Percentiles rank a stretch among this genome's conserved stretches.
Evolutionary conservation across 2,888 invertebrate species (phyloP).

Genomic region (Anorthoa munda): DNA sequence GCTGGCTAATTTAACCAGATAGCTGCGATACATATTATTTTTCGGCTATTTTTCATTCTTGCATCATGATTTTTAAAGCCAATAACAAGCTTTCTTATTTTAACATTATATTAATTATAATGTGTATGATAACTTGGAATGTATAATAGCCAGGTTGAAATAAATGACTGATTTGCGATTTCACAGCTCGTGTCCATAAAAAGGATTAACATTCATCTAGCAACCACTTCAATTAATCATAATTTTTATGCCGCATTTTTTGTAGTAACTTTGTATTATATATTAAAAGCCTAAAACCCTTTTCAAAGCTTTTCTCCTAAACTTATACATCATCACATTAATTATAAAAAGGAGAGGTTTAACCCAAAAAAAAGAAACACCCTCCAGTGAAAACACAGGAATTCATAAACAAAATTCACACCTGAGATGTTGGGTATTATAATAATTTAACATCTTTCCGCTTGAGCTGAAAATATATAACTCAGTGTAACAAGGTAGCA

Average conservation of each 20-base stretch:
- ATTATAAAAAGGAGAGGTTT: slow-evolving; percentile 40
- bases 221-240: neutral
- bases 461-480: slow-evolving; percentile 73
- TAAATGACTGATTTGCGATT: neutral
- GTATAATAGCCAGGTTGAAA: neutral
- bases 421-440: slow-evolving; percentile 76
- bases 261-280: slow-evolving; percentile 10
- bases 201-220: neutral
- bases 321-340: slow-evolving; percentile 36
- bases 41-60: too few relatives aligned
- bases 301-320: slow-evolving; percentile 25
- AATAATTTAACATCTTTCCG: slow-evolving; percentile 76
- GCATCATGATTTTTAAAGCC: too few relatives aligned
- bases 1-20: too few relatives aligned
- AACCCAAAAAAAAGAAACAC: slow-evolving; percentile 44
- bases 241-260: neutral
- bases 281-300: slow-evolving; percentile 26
- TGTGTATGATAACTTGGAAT: too few relatives aligned
- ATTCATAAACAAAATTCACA: slow-evolving; percentile 80
- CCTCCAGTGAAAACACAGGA: slow-evolving; percentile 52
- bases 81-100: too few relatives aligned
- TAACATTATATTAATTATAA: too few relatives aligned
- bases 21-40: too few relatives aligned
- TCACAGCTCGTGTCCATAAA: neutral
- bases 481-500: slow-evolving; percentile 28